Conservation (phyloP, 2,797 vertebrate species). For the Rhadinocentrus ornatus region DNA sequence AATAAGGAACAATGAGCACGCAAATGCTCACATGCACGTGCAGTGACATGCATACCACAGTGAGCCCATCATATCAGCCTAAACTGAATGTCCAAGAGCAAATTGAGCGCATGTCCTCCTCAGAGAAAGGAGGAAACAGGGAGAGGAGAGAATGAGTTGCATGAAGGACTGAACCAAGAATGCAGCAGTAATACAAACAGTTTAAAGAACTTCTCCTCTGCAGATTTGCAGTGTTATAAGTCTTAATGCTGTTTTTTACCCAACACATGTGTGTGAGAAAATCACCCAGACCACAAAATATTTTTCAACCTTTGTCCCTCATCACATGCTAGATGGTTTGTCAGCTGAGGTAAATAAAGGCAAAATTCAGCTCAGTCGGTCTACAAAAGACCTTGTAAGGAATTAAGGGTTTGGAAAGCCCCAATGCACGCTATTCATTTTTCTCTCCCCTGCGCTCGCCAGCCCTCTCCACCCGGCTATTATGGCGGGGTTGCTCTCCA, state of each 20-base stretch:
- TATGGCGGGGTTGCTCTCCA: conserved; percentile 72
- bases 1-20: conserved; percentile 16
- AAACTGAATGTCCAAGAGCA: conserved; percentile 6
- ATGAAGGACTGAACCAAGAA: conserved; percentile 35
- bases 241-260: conserved; percentile 18
- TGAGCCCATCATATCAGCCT: conserved; percentile 20
- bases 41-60: conserved; percentile 30
- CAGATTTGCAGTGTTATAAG: conserved; percentile 38
- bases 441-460: conserved; percentile 53
- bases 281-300: conserved; percentile 28
- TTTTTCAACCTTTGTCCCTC: conserved; percentile 57
- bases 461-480: conserved; percentile 76
- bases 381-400: conserved; percentile 61
- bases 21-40: conserved; percentile 6
- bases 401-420: conserved; percentile 73
- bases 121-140: conserved; percentile 51
- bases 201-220: conserved; percentile 32
- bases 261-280: conserved; percentile 46
- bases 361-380: conserved; percentile 57
- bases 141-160: conserved; percentile 40
- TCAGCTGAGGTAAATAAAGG: conserved; percentile 58
- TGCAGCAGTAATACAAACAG: conserved; percentile 39
- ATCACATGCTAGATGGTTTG: conserved; percentile 44
- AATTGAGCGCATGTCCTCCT: conserved; percentile 21
- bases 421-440: conserved; percentile 68